A percentile compares a stretch with the other conserved stretches of the same genome.
These are phyloP conservation scores for Drosophila cardini DNA, from an alignment of 1,140 invertebrate genomes.

Conservation along the genomic window DNA sequence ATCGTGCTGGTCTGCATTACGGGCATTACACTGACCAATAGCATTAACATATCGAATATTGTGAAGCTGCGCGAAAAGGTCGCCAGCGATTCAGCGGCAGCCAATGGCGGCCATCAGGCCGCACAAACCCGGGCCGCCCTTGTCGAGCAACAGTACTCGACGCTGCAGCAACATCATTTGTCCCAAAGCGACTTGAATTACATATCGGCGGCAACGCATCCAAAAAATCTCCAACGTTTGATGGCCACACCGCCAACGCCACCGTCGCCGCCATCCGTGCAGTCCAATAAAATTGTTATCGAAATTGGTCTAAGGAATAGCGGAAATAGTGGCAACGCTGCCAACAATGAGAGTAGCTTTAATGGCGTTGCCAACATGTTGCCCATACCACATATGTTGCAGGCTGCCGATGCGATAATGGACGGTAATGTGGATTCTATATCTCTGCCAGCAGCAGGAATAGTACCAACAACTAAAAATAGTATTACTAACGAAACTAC, in stretches of 20 bases:
- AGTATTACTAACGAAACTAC: not conserved
- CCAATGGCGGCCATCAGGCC: slow-evolving; percentile 76
- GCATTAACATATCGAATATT: slow-evolving; percentile 83
- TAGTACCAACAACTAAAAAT: slow-evolving; percentile 5
- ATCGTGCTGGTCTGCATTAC: slow-evolving; percentile 84
- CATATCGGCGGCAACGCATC: slow-evolving; percentile 74
- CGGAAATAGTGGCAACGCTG: slow-evolving; percentile 20
- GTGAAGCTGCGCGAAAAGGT: slow-evolving; percentile 81
- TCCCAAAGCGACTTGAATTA: slow-evolving; percentile 82
- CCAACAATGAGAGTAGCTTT: slow-evolving; percentile 20
- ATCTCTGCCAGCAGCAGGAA: slow-evolving; percentile 70
- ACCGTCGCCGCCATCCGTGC: slow-evolving; percentile 5
- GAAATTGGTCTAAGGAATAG: slow-evolving; percentile 65
- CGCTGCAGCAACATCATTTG: slow-evolving; percentile 77
- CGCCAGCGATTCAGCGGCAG: slow-evolving; percentile 80
- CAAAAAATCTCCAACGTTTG: slow-evolving; percentile 75
- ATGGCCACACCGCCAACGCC: slow-evolving; percentile 15
- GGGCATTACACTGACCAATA: slow-evolving; percentile 82
- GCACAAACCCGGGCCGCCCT: slow-evolving; percentile 77
- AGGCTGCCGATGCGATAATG: slow-evolving; percentile 67
- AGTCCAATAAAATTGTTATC: slow-evolving; percentile 77
- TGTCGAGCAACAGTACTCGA: slow-evolving; percentile 81
- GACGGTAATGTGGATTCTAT: slow-evolving; percentile 82
- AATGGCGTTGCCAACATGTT: slow-evolving; percentile 15
- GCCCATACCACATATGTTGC: slow-evolving; percentile 56